Percentiles rank a stretch among this genome's conserved stretches.
These are phyloP conservation scores for Diplodus sargus DNA, from an alignment of 2,797 vertebrate species.

Conservation along the genomic window DNA sequence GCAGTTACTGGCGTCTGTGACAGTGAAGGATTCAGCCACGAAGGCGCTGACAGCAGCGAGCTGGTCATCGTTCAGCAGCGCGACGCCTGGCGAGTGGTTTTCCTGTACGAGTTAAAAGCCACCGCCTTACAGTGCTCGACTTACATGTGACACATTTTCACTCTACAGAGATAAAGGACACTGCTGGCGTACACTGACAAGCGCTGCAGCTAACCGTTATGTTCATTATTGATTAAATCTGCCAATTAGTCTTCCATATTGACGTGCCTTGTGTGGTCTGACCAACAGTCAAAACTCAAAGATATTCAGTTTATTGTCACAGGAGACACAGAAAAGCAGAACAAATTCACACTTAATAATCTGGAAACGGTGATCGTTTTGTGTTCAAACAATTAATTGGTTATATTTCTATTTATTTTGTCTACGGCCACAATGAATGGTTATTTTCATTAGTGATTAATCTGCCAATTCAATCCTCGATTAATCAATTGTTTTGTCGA, in stretches of 20 bases:
- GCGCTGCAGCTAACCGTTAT: background rate
- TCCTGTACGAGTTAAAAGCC: background rate
- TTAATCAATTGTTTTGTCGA: no score
- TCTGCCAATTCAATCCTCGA: no score
- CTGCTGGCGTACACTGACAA: no score
- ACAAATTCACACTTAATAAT: no score
- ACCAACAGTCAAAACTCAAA: background rate
- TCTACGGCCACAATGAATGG: no score
- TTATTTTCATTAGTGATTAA: no score
- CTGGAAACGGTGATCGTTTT: background rate
- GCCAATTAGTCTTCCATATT: background rate
- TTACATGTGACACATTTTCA: background rate
- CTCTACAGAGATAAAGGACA: background rate
- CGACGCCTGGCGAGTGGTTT: background rate
- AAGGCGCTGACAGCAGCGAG: background rate
- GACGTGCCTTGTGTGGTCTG: background rate
- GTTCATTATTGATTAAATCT: background rate
- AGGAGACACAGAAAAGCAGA: no score
- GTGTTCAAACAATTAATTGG: no score
- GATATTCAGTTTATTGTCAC: background rate
- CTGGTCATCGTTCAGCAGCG: constrained; percentile 14
- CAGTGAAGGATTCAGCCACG: background rate
- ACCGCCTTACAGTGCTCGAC: background rate
- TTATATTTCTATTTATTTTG: no score
- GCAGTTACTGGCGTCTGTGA: background rate